phyloP scores from a whole-genome alignment of 2,888 invertebrate genomes.

The Apantesis nais region DNA sequence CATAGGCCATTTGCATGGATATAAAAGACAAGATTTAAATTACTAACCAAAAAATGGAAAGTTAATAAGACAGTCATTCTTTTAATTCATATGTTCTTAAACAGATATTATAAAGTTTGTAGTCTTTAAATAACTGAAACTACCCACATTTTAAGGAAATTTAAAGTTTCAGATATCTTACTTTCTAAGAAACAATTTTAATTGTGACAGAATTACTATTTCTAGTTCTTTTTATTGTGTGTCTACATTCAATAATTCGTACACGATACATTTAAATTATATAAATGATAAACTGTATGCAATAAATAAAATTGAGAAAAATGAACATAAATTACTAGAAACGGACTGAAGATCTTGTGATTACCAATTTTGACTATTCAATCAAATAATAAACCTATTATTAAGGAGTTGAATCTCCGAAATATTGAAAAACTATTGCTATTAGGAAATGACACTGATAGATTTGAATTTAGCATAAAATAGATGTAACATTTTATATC shows the following conservation, averaged over 20 bases:
- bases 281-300: not conserved
- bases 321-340: not conserved
- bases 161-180: not conserved
- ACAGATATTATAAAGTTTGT: not conserved
- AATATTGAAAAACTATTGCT: slow-evolving; percentile 20
- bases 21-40: not conserved
- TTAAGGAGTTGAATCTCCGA: slow-evolving; percentile 22
- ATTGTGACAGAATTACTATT: not conserved
- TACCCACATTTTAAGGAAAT: not conserved
- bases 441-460: slow-evolving; percentile 31
- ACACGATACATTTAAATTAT: not conserved
- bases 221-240: not conserved
- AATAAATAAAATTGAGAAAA: not conserved
- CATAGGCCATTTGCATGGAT: not conserved
- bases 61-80: not conserved
- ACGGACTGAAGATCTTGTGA: not conserved
- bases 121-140: not conserved
- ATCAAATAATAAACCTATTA: slow-evolving; percentile 29
- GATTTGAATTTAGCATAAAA: slow-evolving; percentile 28
- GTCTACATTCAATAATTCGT: not conserved
- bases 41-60: not conserved
- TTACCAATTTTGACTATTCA: slow-evolving; percentile 22
- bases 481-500: slow-evolving; percentile 15
- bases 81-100: not conserved
- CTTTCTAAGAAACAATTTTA: not conserved